Conservation (phyloP, 2,888 invertebrate genomes). For the Polietes domitor region DNA sequence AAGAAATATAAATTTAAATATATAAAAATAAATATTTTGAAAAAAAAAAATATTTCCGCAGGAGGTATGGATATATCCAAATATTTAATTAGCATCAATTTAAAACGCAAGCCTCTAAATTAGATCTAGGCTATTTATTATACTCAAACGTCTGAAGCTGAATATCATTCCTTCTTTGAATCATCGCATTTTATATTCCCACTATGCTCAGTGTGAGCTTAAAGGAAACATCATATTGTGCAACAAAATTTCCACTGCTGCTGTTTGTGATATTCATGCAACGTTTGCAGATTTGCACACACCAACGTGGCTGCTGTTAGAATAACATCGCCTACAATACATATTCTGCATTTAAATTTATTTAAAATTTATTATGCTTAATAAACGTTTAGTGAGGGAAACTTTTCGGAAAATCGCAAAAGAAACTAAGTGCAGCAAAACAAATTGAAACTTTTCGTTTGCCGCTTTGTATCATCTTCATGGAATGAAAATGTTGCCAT, state of each 20-base stretch:
- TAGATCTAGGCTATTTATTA: too few relatives aligned
- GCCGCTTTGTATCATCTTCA: neutral
- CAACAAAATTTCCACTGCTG: neutral
- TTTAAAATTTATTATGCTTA: neutral
- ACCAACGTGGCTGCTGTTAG: neutral
- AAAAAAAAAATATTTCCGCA: too few relatives aligned
- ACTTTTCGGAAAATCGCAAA: neutral
- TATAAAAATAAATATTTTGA: too few relatives aligned
- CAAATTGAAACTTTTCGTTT: neutral
- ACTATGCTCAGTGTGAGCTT: too few relatives aligned
- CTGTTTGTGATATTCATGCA: neutral
- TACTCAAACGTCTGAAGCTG: too few relatives aligned
- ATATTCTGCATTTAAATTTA: neutral
- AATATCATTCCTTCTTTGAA: too few relatives aligned
- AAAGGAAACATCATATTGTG: too few relatives aligned
- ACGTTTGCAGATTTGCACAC: neutral
- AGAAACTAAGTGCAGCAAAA: constrained; percentile 7
- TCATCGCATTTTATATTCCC: too few relatives aligned
- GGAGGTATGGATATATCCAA: too few relatives aligned
- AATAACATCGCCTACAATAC: neutral
- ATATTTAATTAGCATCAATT: too few relatives aligned
- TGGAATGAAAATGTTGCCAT: neutral
- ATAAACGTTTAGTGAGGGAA: constrained; percentile 8
- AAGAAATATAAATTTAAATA: too few relatives aligned
- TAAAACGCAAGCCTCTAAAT: too few relatives aligned